Evolutionary conservation across 2,888 invertebrate species (phyloP), one percentile per base, ranked within the genome.

Genomic region (Caenorhabditis sp.): DNA sequence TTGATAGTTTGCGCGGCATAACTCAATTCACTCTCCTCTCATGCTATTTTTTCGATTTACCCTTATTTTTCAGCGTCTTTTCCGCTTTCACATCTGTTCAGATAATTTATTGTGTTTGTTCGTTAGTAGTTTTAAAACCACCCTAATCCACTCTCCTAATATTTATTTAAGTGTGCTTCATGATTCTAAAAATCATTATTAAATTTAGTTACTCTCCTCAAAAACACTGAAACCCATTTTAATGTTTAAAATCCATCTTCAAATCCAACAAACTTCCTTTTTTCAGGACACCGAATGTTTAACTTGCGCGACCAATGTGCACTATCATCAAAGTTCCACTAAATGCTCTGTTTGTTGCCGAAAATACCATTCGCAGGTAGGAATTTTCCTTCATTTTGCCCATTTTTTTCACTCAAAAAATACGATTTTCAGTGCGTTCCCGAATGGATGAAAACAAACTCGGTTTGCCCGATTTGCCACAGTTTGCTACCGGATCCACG

Each of bases 391-490:
- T 3, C 10, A 56, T n/a, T 31, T 31, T 31, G 4, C 4, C 1
- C 10, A 56, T n/a, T 31, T 31, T 31, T 31, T 31, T 31, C 4
- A 7, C 31, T 10, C 31, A 7, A 10, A 10, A 31, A 31, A 31
- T 7, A 31, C 4, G 31, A 31, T 23, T 56, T 56, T 26, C 56
- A 56, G 56, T 56, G 56, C 17, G 56, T 56, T 27, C 26, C 56
- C 10, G n/a, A 56, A 56, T 56, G 56, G 56, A 17, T 56, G 26
- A n/a, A 27, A n/a, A 25, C 4, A 10, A 56, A 56, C 26, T 23
- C 56, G 26, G 26, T 56, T 27, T 56, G 56, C 27, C 56, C 56
- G 5, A 10, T 56, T n/a, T 56, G 56, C 56, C 56, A 26, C 10
- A 56, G 56, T 17, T 27, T 26, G 23, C 27, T 56, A 8, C 56